Evolutionary conservation across 2,797 vertebrate species (phyloP).

Genomic region (Vespertilio murinus): DNA sequence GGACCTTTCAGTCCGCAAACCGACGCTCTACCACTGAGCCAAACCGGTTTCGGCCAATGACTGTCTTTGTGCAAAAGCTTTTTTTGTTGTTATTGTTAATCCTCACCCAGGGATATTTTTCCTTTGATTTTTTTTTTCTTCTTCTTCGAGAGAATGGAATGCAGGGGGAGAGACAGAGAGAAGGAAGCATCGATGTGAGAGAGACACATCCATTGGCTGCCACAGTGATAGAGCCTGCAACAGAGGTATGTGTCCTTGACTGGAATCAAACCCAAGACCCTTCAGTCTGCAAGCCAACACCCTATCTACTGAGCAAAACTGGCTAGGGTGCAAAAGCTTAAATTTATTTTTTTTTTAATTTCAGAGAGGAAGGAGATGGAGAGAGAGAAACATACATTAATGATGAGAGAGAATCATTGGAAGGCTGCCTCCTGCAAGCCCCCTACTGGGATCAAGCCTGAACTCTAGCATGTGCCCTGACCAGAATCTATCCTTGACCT

Average conservation of each 20-base stretch:
- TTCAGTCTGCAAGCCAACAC: not conserved
- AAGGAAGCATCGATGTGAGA: not conserved
- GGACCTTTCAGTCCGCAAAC: no score
- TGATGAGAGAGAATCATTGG: no score
- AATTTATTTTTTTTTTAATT: no score
- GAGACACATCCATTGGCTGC: not conserved
- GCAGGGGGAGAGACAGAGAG: not conserved
- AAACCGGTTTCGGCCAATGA: no score
- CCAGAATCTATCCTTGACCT: no score
- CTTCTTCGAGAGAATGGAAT: not conserved
- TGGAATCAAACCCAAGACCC: not conserved
- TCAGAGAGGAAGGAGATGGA: no score
- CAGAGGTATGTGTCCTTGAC: not conserved
- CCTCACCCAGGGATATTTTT: not conserved
- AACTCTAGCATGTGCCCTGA: no score
- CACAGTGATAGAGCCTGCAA: not conserved
- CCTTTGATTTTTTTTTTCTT: not conserved
- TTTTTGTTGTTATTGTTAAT: not conserved
- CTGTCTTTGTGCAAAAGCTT: not conserved
- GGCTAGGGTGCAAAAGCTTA: not conserved
- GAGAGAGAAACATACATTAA: no score
- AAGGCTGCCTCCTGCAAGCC: no score
- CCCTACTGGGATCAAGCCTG: no score
- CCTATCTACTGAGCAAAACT: not conserved
- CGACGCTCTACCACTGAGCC: no score